These are phyloP conservation scores for Bufo gargarizans DNA, from an alignment of 2,113 vertebrate genomes.

Conservation along the genomic window DNA sequence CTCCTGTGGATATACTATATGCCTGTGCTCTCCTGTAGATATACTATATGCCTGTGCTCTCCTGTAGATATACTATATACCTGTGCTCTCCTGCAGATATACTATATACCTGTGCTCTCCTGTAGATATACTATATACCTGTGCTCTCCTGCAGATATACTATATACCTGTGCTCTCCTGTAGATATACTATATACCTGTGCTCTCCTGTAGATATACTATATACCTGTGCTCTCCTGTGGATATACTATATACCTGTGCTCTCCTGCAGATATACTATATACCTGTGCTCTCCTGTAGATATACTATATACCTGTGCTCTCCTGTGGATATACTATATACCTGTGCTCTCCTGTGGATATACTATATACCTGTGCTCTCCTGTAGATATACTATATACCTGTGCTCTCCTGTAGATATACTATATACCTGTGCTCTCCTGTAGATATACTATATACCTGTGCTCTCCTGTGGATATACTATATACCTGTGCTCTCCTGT, in stretches of 20 bases:
- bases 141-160: too few relatives aligned
- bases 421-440: not conserved
- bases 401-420: not conserved
- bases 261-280: too few relatives aligned
- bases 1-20: not conserved
- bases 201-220: not conserved
- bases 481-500: not conserved
- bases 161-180: not conserved
- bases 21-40: too few relatives aligned
- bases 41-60: not conserved
- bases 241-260: not conserved
- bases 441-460: not conserved
- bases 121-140: not conserved
- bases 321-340: not conserved
- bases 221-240: not conserved
- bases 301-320: too few relatives aligned
- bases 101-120: not conserved
- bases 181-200: too few relatives aligned
- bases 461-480: not conserved
- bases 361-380: not conserved
- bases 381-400: too few relatives aligned
- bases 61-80: too few relatives aligned
- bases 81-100: not conserved
- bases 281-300: not conserved
- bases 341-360: too few relatives aligned